Evolutionary conservation across 2,797 vertebrate species (phyloP), one percentile per base, ranked within the genome.

Genomic region (Fundulus diaphanus): DNA sequence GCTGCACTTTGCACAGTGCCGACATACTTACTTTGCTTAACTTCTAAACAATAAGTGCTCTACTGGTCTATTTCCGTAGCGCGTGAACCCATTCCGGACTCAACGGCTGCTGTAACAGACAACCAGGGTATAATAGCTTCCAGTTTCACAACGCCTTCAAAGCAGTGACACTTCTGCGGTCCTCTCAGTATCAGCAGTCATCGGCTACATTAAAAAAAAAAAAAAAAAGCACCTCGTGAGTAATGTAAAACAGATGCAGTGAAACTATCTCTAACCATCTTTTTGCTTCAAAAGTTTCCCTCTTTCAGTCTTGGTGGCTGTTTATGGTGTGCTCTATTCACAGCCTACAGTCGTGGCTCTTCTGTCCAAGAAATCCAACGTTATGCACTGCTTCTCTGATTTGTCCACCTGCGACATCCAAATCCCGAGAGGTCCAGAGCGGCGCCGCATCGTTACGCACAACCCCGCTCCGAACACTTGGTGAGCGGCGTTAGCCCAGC

Each of bases 261-360:
- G 65, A 77, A 75, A 82, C 65, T 35, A 35, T 75, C 85, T 88
- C 37, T 42, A 67, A 67, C 44, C 37, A 67, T 44, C 80, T 83
- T 70, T 85, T 90, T 88, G 70, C 79, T 82, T 82, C 83, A 70
- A 82, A 70, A 73, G 48, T 70, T 85, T 85, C 89, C 90, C 89
- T 92, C 86, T 78, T 87, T 68, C 76, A 73, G 75, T 86, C 82
- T 86, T 75, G 82, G 87, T 85, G 81, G 85, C 77, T 83, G 87
- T 91, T 90, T 88, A 89, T 81, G 80, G 78, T 48, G 71, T 67
- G 63, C 90, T 86, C 59, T 89, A 86, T 85, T 91, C 79, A 67
- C 35, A 33, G 73, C 63, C 68, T 82, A 51, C 73, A 82, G 82
- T 72, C 52, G 74, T 54, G 29, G 70, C 57, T 71, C 59, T 57